Conservation (phyloP, 2,888 invertebrate genomes). For the Agriopis leucophaearia region DNA sequence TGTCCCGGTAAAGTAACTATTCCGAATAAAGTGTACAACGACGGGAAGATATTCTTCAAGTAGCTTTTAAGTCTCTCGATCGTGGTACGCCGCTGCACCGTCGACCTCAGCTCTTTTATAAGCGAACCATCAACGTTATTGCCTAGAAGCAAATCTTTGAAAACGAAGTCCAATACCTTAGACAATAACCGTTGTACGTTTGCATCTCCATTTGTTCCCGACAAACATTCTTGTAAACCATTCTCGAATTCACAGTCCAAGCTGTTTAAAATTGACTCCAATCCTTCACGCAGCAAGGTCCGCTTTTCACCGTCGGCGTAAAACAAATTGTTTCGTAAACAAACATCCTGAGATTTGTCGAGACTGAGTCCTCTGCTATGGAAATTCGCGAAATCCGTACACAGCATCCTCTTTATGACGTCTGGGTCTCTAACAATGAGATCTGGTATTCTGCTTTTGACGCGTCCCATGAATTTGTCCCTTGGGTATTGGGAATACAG, state of each 20-base stretch:
- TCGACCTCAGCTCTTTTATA: slow-evolving; percentile 64
- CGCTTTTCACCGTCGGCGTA: slow-evolving; percentile 82
- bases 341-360: slow-evolving; percentile 84
- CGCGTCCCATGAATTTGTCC: slow-evolving; percentile 73
- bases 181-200: slow-evolving; percentile 81
- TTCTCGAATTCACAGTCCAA: slow-evolving; percentile 66
- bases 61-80: slow-evolving; percentile 72
- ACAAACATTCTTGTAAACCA: slow-evolving; percentile 79
- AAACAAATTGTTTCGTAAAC: slow-evolving; percentile 85
- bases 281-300: slow-evolving; percentile 71
- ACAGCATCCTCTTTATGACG: slow-evolving; percentile 76
- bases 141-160: slow-evolving; percentile 75
- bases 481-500: slow-evolving; percentile 67
- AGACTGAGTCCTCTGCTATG: slow-evolving; percentile 80
- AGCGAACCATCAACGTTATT: slow-evolving; percentile 62
- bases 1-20: slow-evolving; percentile 62
- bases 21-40: slow-evolving; percentile 70
- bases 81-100: slow-evolving; percentile 63
- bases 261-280: slow-evolving; percentile 73
- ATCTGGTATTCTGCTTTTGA: slow-evolving; percentile 80
- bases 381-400: slow-evolving; percentile 81
- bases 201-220: slow-evolving; percentile 81
- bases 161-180: slow-evolving; percentile 80
- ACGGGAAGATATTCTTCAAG: slow-evolving; percentile 77
- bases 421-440: slow-evolving; percentile 79